Evolutionary conservation across 2,797 vertebrate species (phyloP), one percentile per base, ranked within the genome.

Genomic region (Ibycter americanus): DNA sequence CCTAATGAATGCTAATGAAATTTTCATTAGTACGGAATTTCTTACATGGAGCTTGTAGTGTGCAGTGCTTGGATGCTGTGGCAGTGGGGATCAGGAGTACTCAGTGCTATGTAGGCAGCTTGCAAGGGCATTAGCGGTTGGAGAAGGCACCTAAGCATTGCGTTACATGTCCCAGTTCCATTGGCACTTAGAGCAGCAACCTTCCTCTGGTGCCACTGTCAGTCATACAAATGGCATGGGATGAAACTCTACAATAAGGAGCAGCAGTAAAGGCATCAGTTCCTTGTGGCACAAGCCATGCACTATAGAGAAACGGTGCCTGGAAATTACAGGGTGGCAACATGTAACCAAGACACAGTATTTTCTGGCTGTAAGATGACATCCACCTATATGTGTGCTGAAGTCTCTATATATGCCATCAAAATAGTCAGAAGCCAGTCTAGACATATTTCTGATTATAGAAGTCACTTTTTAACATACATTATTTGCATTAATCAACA

Each of bases 151-250:
- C 32, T 15, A 32, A 44, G 32, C 36, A 22, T 72, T 4, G 0
- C 1, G 0, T 19, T 42, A 42, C 0, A 0, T 36, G 34, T 32
- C 27, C 27, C 22, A 12, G 56, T 34, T 47, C 47, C 61, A 6
- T 23, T n/a, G 36, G 42, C 11, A 27, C 49, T 19, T 2, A 70
- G 5, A 70, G 34, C 34, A 67, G 38, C 1, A 1, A 49, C n/a
- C 9, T 23, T 4, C n/a, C 46, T 34, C n/a, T 67, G 61, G 70
- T 56, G 27, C 51, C 44, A 19, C 29, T 10, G 23, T 26, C 40
- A 38, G n/a, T n/a, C 54, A 34, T 9, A 34, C 4, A 0, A 82
- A 46, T 31, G 61, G 47, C 23, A 52, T 8, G 29, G 22, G 23
- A 82, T 38, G 54, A 51, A 36, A 27, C 55, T 29, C 31, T 27